Percentiles rank a stretch among this genome's conserved stretches.
Conservation (phyloP, 2,888 invertebrate species). For the Calephelis perditalis region DNA sequence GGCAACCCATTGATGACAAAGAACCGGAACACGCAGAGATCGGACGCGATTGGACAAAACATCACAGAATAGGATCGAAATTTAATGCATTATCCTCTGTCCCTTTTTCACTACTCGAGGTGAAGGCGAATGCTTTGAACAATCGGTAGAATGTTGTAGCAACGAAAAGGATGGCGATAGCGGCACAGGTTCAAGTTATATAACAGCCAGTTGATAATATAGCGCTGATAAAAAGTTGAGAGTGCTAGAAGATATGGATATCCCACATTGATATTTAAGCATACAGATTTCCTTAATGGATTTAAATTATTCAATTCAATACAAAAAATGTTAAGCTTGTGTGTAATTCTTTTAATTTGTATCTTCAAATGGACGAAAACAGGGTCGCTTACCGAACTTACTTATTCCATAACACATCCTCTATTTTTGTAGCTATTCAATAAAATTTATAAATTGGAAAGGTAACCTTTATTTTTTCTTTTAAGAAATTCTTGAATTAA, state of each 20-base stretch:
- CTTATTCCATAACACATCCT: too few relatives aligned
- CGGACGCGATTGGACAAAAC: constrained; percentile 80
- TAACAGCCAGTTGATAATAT: constrained; percentile 70
- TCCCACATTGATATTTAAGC: constrained; percentile 24
- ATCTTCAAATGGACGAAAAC: too few relatives aligned
- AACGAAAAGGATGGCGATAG: constrained; percentile 28
- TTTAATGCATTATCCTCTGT: constrained; percentile 60
- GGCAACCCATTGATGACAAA: constrained; percentile 85
- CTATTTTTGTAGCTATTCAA: too few relatives aligned
- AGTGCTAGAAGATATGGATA: constrained; percentile 47
- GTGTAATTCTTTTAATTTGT: too few relatives aligned
- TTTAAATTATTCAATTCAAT: too few relatives aligned
- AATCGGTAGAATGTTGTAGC: constrained; percentile 21
- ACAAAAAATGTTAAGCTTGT: too few relatives aligned
- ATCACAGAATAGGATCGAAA: constrained; percentile 73
- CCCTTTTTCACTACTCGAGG: constrained; percentile 43
- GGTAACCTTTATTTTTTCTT: too few relatives aligned
- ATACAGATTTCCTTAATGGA: too few relatives aligned
- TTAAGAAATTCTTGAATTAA: too few relatives aligned
- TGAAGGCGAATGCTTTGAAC: constrained; percentile 26
- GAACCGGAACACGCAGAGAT: constrained; percentile 80
- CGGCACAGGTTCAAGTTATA: constrained; percentile 56
- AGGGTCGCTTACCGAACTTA: too few relatives aligned
- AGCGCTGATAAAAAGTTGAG: constrained; percentile 72
- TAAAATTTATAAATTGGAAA: too few relatives aligned